Conservation (phyloP, 2,113 vertebrate genomes). For the Podiceps cristatus region DNA sequence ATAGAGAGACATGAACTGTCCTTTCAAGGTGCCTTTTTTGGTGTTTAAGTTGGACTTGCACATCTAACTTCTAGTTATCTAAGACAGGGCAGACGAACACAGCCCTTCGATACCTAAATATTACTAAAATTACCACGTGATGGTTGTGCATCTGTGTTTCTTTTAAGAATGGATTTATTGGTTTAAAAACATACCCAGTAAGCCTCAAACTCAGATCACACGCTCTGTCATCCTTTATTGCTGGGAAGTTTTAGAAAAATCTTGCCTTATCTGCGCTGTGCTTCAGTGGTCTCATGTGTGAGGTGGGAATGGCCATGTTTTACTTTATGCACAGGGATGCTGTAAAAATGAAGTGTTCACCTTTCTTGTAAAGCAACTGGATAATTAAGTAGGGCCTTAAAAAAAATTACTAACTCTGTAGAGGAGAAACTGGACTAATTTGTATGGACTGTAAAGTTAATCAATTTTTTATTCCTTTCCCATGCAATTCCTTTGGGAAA, state of each 20-base stretch:
- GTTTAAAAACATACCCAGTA: background rate
- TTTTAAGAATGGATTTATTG: background rate
- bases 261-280: background rate
- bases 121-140: background rate
- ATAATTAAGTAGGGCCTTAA: background rate
- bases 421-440: background rate
- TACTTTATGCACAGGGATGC: background rate
- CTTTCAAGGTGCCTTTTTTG: background rate
- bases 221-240: background rate
- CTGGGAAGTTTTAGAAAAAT: background rate
- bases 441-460: background rate
- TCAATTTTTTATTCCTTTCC: background rate
- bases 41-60: background rate
- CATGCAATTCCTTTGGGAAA: constrained; percentile 16
- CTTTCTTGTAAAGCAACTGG: background rate
- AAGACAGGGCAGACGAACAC: background rate
- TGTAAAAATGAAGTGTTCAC: background rate
- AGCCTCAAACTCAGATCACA: background rate
- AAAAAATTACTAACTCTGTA: background rate
- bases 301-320: background rate
- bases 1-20: background rate
- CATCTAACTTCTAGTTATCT: background rate
- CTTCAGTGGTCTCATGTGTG: background rate
- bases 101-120: background rate
- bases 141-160: background rate